Base-by-base conservation (phyloP, 2,113 vertebrate genomes). In the Malaclemys terrapin region DNA sequence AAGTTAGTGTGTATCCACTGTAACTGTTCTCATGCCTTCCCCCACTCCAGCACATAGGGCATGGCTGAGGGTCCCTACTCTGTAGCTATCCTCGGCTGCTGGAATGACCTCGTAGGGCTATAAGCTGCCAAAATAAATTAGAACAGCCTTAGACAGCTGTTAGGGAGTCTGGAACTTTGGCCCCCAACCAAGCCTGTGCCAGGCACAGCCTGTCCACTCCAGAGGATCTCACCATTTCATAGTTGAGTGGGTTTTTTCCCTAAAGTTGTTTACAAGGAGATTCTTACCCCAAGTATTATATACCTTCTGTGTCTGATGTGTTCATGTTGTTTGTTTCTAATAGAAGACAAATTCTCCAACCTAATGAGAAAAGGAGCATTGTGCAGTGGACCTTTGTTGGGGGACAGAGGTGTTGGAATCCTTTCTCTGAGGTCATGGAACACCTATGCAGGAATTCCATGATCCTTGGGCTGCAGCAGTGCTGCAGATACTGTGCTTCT, bases 351-450 rank as follows among this genome's bases (percentile, higher is more conserved):
- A 72, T n/a, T 72, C 35, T n/a, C n/a, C 2, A 2, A 38, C 35
- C 19, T 72, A 72, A 19, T 72, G 19, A 38, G 65, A 72, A 72
- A 72, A 38, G 35, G 19, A 38, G 10, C 35, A 38, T 72, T 38
- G n/a, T 38, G 65, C 65, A 38, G 9, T 82, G 25, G 45, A 25
- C 5, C 2, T 0, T 0, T n/a, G 6, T 47, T 45, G 54, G 83
- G 12, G 52, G 14, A n/a, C 20, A 78, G 52, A 56, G 3, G 4
- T 13, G 49, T 80, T 27, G 5, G 13, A 80, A 89, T 76, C 16
- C 3, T 38, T 22, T 72, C 17, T 72, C 8, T 72, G 10, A 72
- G n/a, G 65, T 72, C 65, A 38, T 22, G n/a, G 65, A 72, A 17
- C 17, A 85, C 6, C 7, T 93, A 8, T 42, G 11, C 31, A 82